Conservation (phyloP, 2,113 vertebrate genomes). For the Planiliza haematocheilus region DNA sequence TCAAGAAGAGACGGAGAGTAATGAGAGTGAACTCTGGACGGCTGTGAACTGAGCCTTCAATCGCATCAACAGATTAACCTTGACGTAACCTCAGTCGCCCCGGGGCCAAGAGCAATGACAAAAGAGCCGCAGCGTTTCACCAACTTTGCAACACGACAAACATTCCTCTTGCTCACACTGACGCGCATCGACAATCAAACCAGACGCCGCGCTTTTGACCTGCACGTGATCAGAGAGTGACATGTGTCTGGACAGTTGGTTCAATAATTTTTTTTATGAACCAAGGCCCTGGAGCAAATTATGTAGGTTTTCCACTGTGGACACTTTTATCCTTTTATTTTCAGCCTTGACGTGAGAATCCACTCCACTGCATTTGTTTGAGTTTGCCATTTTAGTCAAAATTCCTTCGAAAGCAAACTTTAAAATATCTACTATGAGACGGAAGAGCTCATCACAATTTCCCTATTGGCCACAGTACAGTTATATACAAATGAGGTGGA, state of each 20-base stretch:
- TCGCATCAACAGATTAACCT: conserved; percentile 27
- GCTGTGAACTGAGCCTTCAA: conserved; percentile 12
- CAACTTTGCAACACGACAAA: conserved; percentile 1
- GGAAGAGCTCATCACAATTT: background rate
- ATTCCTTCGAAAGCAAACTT: background rate
- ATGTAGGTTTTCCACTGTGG: background rate
- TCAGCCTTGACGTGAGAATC: no score
- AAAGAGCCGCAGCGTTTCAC: background rate
- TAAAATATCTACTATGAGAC: no score
- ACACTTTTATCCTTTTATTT: no score
- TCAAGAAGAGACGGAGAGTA: conserved; percentile 17
- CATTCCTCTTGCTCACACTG: conserved; percentile 9
- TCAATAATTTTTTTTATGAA: background rate
- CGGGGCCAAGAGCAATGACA: background rate
- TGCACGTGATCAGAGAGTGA: background rate
- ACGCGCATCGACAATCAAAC: background rate
- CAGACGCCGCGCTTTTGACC: background rate
- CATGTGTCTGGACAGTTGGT: background rate
- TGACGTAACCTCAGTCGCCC: background rate
- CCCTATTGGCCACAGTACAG: background rate
- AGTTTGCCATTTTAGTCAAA: background rate
- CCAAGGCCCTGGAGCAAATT: background rate
- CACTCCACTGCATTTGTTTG: background rate
- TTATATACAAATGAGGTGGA: background rate
- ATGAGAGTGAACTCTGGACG: conserved; percentile 4